Evolutionary conservation across 2,888 invertebrate genomes (phyloP).

Genomic region (Eucera pruinosa): DNA sequence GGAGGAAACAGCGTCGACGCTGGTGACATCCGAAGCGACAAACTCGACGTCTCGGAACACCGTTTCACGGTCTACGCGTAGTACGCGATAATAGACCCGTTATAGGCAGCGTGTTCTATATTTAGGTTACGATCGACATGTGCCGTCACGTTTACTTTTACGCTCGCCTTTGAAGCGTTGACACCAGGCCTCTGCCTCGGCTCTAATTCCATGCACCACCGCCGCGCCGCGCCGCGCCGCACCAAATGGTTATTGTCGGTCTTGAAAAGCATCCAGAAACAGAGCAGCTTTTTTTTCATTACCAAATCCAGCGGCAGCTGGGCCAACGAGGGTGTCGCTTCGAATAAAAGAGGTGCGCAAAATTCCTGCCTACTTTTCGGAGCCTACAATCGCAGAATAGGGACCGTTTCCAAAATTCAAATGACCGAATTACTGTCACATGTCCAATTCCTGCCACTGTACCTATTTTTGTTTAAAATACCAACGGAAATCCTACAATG

Average conservation of each 20-base stretch:
- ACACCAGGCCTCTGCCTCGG: neutral
- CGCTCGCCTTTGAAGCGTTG: constrained; percentile 22
- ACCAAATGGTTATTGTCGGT: neutral
- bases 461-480: too few species aligned
- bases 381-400: too few species aligned
- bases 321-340: too few species aligned
- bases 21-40: constrained; percentile 21
- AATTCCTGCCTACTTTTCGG: too few species aligned
- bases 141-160: constrained; percentile 30
- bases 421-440: too few species aligned
- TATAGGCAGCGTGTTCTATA: constrained; percentile 35
- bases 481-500: too few species aligned
- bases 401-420: too few species aligned
- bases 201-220: neutral
- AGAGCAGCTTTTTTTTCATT: neutral
- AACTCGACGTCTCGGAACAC: constrained; percentile 3
- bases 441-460: too few species aligned
- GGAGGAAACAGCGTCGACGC: neutral
- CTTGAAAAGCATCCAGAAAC: neutral
- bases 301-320: too few species aligned
- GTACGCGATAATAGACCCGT: constrained; percentile 39
- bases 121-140: constrained; percentile 47
- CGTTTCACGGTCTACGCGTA: constrained; percentile 33
- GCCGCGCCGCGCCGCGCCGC: neutral
- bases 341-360: too few species aligned